phyloP scores from a whole-genome alignment of 2,888 invertebrate species.

The Uloborus plumipes region DNA sequence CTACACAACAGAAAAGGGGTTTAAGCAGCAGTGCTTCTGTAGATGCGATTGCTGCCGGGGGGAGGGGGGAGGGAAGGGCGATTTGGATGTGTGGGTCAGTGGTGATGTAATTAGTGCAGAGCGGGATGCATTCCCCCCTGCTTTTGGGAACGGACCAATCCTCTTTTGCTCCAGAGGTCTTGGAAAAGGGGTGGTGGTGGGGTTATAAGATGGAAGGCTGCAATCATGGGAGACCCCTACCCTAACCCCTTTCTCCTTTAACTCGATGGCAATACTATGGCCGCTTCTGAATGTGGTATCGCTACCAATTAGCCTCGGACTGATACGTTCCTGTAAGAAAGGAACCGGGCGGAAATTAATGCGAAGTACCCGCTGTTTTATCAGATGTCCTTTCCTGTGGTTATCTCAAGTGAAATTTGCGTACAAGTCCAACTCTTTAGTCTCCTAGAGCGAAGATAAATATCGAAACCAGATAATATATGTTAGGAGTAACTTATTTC shows the following conservation, averaged over 20 bases:
- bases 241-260: neutral
- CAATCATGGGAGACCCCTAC: constrained; percentile 16
- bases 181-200: constrained; percentile 14
- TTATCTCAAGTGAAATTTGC: too few species aligned
- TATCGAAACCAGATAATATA: too few species aligned
- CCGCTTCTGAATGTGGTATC: constrained; percentile 41
- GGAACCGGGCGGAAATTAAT: constrained; percentile 50
- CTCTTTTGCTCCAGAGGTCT: constrained; percentile 34
- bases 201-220: constrained; percentile 18
- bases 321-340: constrained; percentile 45
- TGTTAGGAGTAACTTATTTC: too few species aligned
- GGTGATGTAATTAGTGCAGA: constrained; percentile 62
- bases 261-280: neutral
- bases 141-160: constrained; percentile 2
- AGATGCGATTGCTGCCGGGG: constrained; percentile 27
- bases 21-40: constrained; percentile 48
- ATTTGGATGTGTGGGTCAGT: constrained; percentile 61
- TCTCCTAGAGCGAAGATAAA: too few species aligned
- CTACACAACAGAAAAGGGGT: constrained; percentile 49
- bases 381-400: constrained; percentile 6
- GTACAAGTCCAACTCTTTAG: too few species aligned
- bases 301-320: constrained; percentile 52
- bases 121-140: constrained; percentile 13
- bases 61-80: constrained; percentile 26
- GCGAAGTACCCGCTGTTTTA: constrained; percentile 42